Percentiles rank a stretch among this genome's conserved stretches.
These are phyloP conservation scores for Eristalinus sepulchralis DNA, from an alignment of 2,888 invertebrate genomes.

Conservation along the genomic window DNA sequence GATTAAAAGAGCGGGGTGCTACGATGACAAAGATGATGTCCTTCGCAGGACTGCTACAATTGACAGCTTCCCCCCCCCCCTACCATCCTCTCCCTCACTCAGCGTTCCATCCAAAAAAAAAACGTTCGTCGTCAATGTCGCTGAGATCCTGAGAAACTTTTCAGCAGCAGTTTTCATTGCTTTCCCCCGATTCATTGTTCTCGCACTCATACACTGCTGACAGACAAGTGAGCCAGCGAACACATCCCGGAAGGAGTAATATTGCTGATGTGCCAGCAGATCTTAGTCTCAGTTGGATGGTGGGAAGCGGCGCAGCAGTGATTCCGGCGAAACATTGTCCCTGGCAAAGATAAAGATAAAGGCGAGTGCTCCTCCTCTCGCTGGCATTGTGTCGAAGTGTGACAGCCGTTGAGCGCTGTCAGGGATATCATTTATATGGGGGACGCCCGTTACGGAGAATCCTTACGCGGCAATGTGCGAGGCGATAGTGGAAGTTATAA, in stretches of 20 bases:
- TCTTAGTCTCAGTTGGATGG: slow-evolving; percentile 14
- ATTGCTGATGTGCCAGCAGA: slow-evolving; percentile 38
- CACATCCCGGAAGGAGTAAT: slow-evolving; percentile 41
- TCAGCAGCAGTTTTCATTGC: slow-evolving; percentile 44
- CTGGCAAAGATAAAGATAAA: background rate
- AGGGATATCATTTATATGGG: background rate
- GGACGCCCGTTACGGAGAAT: background rate
- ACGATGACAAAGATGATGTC: background rate
- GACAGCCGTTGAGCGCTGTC: background rate
- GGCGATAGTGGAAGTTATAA: background rate
- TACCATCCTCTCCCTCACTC: background rate
- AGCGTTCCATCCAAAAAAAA: background rate
- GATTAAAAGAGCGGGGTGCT: slow-evolving; percentile 14
- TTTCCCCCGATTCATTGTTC: slow-evolving; percentile 24
- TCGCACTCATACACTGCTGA: background rate
- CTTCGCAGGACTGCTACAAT: slow-evolving; percentile 36
- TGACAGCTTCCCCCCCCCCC: too few species aligned
- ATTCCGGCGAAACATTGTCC: slow-evolving; percentile 32
- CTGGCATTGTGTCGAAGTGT: background rate
- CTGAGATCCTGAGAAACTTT: slow-evolving; percentile 55
- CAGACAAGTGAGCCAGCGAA: background rate
- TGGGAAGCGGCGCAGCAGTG: slow-evolving; percentile 4
- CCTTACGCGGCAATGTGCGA: background rate
- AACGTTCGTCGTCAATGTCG: slow-evolving; percentile 22
- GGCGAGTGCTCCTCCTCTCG: too few species aligned